Evolutionary conservation across 1,140 invertebrate species (phyloP).

Genomic region (Adoxophyes honmai): DNA sequence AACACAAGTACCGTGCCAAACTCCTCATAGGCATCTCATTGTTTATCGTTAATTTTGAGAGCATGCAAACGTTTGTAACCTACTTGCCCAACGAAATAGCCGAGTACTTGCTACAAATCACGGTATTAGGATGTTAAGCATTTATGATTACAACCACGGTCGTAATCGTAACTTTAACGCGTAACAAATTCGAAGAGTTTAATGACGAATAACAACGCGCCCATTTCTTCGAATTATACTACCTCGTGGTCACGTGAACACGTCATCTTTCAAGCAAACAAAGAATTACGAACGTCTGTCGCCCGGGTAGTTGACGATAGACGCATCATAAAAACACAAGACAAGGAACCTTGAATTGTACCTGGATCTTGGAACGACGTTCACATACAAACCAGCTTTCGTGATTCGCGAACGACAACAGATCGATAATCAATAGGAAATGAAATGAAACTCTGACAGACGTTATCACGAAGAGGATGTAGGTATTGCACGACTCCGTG

Average conservation of each 20-base stretch:
- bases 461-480: conserved; percentile 4
- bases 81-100: too few species aligned
- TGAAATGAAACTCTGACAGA: background rate
- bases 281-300: background rate
- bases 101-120: too few species aligned
- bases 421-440: conserved; percentile 14
- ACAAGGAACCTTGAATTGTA: background rate
- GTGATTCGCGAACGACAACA: background rate
- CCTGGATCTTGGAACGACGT: background rate
- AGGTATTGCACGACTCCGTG: background rate
- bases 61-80: too few species aligned
- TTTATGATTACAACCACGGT: background rate
- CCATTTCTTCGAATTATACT: background rate
- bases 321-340: background rate
- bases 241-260: background rate
- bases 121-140: too few species aligned
- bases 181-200: background rate
- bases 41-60: too few species aligned
- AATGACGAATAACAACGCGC: background rate
- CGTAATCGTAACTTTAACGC: background rate
- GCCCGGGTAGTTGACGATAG: background rate
- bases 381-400: background rate
- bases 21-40: too few species aligned
- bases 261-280: background rate
- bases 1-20: background rate